These are phyloP conservation scores for Channa maculata DNA, from an alignment of 2,113 vertebrate genomes.

Conservation along the genomic window DNA sequence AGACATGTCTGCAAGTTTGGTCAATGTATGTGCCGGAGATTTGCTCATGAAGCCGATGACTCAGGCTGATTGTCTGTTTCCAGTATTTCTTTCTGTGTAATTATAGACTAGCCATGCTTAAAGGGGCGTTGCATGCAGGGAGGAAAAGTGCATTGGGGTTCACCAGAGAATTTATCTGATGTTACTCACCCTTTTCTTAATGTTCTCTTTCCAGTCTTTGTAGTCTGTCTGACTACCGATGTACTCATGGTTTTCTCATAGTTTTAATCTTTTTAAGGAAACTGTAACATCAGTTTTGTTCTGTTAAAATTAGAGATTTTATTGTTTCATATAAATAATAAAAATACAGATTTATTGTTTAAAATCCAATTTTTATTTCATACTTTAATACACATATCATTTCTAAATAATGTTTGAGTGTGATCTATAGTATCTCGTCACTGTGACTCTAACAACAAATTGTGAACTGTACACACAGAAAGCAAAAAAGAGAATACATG, in stretches of 20 bases:
- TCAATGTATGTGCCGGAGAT: constrained; percentile 67
- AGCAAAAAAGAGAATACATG: background rate
- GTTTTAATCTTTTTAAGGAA: constrained; percentile 4
- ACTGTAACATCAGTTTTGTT: background rate
- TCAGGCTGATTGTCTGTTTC: constrained; percentile 81
- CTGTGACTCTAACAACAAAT: background rate
- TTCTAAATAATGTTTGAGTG: too few species aligned
- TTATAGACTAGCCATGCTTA: constrained; percentile 80
- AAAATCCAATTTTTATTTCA: too few species aligned
- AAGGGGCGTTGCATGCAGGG: constrained; percentile 77
- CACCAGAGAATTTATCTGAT: constrained; percentile 74
- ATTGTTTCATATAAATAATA: too few species aligned
- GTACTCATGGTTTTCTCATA: constrained; percentile 23
- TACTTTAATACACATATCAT: too few species aligned
- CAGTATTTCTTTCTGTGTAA: constrained; percentile 82
- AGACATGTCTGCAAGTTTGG: constrained; percentile 70
- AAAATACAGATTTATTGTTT: too few species aligned
- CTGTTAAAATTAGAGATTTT: too few species aligned
- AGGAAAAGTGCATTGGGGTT: constrained; percentile 70
- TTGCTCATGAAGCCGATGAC: constrained; percentile 75
- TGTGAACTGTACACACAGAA: background rate
- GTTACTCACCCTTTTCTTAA: constrained; percentile 75
- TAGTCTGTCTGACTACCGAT: constrained; percentile 38
- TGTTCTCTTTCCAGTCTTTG: constrained; percentile 37
- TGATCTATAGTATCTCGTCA: background rate